phyloP scores from a whole-genome alignment of 2,797 vertebrate genomes.

The Graptemys geographica region DNA sequence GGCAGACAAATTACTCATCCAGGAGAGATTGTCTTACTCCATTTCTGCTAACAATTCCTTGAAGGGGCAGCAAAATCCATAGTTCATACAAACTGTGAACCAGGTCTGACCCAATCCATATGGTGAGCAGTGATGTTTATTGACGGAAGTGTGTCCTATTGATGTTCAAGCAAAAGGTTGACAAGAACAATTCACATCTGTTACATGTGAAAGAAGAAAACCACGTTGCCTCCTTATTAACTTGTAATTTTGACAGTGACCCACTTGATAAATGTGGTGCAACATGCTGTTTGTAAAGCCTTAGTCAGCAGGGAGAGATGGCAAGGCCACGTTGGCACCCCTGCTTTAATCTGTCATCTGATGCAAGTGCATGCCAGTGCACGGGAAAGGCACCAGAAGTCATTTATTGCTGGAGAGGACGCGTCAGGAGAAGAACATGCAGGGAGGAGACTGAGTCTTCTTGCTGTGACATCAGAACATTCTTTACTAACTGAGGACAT shows the following conservation, averaged over 20 bases:
- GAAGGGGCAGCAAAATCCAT: not conserved
- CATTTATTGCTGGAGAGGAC: not conserved
- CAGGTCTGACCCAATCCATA: not conserved
- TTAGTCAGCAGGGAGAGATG: conserved; percentile 34
- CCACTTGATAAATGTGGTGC: not conserved
- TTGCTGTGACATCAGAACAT: not conserved
- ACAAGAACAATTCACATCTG: conserved; percentile 4
- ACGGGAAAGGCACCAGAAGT: not conserved
- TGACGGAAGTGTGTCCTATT: not conserved
- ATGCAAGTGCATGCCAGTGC: not conserved
- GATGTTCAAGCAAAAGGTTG: not conserved
- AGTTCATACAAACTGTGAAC: not conserved
- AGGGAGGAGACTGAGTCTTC: not conserved
- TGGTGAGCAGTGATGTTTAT: not conserved
- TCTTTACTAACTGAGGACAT: not conserved
- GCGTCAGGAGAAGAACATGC: not conserved
- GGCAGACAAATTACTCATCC: not conserved
- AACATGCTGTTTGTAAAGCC: not conserved
- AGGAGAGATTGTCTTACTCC: not conserved
- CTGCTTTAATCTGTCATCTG: not conserved
- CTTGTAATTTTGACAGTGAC: not conserved
- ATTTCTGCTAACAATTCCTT: not conserved
- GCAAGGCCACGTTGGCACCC: not conserved
- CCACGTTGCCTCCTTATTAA: not conserved
- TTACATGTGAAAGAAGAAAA: not conserved